Percentiles rank a stretch among this genome's conserved stretches.
phyloP scores from a whole-genome alignment of 2,888 invertebrate species.

The Cantharis flavilabris region DNA sequence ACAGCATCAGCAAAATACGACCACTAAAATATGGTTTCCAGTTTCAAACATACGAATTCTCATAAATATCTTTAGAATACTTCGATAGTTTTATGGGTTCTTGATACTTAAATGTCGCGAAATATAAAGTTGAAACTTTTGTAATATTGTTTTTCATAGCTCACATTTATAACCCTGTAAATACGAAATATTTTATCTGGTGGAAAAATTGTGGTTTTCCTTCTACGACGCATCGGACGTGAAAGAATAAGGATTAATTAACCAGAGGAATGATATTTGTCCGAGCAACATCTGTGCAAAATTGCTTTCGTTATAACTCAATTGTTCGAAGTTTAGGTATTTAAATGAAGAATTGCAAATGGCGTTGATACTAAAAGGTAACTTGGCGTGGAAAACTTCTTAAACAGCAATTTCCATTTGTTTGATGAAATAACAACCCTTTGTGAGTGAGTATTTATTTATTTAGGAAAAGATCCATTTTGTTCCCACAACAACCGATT shows the following conservation, averaged over 20 bases:
- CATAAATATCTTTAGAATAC: constrained; percentile 8
- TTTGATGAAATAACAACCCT: constrained; percentile 22
- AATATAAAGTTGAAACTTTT: background rate
- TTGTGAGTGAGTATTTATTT: constrained; percentile 14
- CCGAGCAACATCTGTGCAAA: background rate
- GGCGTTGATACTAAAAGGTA: constrained; percentile 2
- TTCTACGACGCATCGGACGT: too few species aligned
- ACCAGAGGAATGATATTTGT: background rate
- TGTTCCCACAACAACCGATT: constrained; percentile 10
- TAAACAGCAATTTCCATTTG: constrained; percentile 12
- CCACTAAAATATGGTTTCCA: constrained; percentile 6
- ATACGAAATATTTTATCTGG: background rate
- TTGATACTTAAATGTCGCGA: constrained; percentile 4
- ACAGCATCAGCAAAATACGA: constrained; percentile 22
- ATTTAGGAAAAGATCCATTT: constrained; percentile 16
- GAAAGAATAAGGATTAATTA: too few species aligned
- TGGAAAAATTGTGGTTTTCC: background rate
- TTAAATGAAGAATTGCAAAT: constrained; percentile 7
- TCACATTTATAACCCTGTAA: background rate
- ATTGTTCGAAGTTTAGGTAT: background rate
- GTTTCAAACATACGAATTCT: constrained; percentile 13
- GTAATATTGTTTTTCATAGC: background rate
- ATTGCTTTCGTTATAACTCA: background rate
- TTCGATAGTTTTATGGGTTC: constrained; percentile 6
- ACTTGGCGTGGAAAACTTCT: constrained; percentile 7